Evolutionary conservation across 2,113 vertebrate species (phyloP).

Genomic region (Hylia prasina): DNA sequence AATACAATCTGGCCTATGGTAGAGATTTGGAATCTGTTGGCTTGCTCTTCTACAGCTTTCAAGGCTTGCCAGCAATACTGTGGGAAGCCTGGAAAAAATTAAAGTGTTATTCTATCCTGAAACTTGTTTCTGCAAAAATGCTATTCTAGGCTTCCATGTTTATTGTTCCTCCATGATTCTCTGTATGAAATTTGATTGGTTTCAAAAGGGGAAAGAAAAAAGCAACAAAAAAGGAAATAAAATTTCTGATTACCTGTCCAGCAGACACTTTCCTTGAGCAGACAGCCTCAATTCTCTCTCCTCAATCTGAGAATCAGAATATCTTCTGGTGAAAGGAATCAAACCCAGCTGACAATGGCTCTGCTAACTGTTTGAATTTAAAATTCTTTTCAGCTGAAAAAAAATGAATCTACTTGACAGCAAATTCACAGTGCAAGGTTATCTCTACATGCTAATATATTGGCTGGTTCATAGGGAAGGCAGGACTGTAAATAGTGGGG

Average conservation of each 20-base stretch:
- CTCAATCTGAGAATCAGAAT: not conserved
- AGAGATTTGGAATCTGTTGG: conserved; percentile 41
- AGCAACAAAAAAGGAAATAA: not conserved
- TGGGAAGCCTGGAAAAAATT: conserved; percentile 62
- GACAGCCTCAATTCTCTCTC: not conserved
- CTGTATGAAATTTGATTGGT: not conserved
- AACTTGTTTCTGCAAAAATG: conserved; percentile 49
- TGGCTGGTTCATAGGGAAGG: not conserved
- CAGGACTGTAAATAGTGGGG: not conserved
- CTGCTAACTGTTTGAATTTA: not conserved
- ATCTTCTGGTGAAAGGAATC: not conserved
- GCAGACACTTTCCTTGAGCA: not conserved
- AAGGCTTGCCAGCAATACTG: conserved; percentile 53
- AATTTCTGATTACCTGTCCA: not conserved
- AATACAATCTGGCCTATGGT: conserved; percentile 19
- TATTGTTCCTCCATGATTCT: conserved; percentile 26
- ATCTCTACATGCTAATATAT: not conserved
- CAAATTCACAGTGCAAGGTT: not conserved
- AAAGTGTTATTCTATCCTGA: conserved; percentile 46
- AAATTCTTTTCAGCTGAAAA: not conserved
- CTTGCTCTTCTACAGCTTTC: conserved; percentile 45
- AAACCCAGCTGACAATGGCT: not conserved
- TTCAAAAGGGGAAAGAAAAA: not conserved
- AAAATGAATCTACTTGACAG: not conserved
- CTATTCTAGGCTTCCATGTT: conserved; percentile 44